Percentiles rank a stretch among this genome's conserved stretches.
Evolutionary conservation across 1,140 invertebrate species (phyloP).

Genomic region (Drosophila hydei): DNA sequence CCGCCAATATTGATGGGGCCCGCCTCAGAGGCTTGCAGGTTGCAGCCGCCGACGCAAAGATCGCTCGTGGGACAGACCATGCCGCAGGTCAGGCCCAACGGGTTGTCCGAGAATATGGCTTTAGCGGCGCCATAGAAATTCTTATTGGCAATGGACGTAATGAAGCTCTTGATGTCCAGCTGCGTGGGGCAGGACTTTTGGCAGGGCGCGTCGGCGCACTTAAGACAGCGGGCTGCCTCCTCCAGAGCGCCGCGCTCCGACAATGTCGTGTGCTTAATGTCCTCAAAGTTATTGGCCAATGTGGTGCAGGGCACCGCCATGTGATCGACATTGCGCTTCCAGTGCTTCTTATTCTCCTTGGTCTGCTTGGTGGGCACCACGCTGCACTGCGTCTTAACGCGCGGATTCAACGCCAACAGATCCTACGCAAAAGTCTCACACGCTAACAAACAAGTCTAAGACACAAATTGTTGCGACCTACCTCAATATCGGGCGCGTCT

Average conservation of each 20-base stretch:
- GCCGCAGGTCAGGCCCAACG: slow-evolving; percentile 97
- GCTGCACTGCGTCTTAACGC: slow-evolving; percentile 89
- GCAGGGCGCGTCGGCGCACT: slow-evolving; percentile 99
- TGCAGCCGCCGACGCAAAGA: slow-evolving; percentile 98
- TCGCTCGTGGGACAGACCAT: slow-evolving; percentile 99
- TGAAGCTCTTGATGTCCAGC: slow-evolving; percentile 98
- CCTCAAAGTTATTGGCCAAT: slow-evolving; percentile 96
- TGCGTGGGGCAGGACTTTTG: slow-evolving; percentile 99
- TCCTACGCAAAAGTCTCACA: slow-evolving; percentile 86
- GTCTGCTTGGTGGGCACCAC: slow-evolving; percentile 92
- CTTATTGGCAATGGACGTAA: slow-evolving; percentile 97
- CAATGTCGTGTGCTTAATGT: slow-evolving; percentile 98
- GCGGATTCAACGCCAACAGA: slow-evolving; percentile 94
- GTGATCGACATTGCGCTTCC: slow-evolving; percentile 96
- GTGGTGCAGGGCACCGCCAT: slow-evolving; percentile 88
- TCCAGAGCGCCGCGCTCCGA: slow-evolving; percentile 96
- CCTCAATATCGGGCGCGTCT: slow-evolving; percentile 89
- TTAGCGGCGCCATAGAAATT: slow-evolving; percentile 99
- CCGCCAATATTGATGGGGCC: slow-evolving; percentile 99
- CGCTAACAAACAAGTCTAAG: background rate
- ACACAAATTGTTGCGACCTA: slow-evolving; percentile 76
- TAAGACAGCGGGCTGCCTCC: slow-evolving; percentile 96
- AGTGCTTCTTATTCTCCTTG: slow-evolving; percentile 94
- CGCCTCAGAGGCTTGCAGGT: slow-evolving; percentile 97
- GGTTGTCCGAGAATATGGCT: slow-evolving; percentile 98